Percentiles rank a stretch among this genome's conserved stretches.
These are phyloP conservation scores for Pempheris klunzingeri DNA, from an alignment of 2,797 vertebrate species.

Conservation along the genomic window DNA sequence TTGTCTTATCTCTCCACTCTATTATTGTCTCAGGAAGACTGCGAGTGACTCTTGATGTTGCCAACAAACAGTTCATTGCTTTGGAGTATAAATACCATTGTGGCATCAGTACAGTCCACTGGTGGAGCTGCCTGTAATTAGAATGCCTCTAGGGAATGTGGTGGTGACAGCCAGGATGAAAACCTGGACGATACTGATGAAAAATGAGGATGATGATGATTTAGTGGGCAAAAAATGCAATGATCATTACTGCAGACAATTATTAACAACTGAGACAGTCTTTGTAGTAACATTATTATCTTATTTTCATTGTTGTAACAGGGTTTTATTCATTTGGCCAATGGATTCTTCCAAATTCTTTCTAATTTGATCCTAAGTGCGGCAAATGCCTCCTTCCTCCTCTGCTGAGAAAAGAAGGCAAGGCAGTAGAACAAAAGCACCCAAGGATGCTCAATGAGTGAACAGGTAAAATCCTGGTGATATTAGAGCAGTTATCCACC, in stretches of 20 bases:
- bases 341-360: background rate
- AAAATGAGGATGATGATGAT: conserved; percentile 22
- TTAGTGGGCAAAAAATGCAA: background rate
- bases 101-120: conserved; percentile 39
- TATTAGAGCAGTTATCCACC: too few species aligned
- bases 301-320: conserved; percentile 4
- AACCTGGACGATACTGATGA: background rate
- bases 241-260: conserved; percentile 12
- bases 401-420: too few species aligned
- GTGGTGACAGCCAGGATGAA: conserved; percentile 23
- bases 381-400: too few species aligned
- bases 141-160: conserved; percentile 18
- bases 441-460: too few species aligned
- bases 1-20: conserved; percentile 46
- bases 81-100: conserved; percentile 64
- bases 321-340: background rate
- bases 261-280: conserved; percentile 15
- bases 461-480: too few species aligned
- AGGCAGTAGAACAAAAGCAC: too few species aligned
- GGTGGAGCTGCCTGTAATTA: conserved; percentile 45
- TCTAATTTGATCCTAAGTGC: background rate
- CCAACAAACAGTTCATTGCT: conserved; percentile 56
- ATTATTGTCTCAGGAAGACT: conserved; percentile 60
- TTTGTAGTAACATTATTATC: background rate
- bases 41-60: conserved; percentile 57